Conservation (phyloP, 2,888 invertebrate species). For the Ectropis crepuscularia region DNA sequence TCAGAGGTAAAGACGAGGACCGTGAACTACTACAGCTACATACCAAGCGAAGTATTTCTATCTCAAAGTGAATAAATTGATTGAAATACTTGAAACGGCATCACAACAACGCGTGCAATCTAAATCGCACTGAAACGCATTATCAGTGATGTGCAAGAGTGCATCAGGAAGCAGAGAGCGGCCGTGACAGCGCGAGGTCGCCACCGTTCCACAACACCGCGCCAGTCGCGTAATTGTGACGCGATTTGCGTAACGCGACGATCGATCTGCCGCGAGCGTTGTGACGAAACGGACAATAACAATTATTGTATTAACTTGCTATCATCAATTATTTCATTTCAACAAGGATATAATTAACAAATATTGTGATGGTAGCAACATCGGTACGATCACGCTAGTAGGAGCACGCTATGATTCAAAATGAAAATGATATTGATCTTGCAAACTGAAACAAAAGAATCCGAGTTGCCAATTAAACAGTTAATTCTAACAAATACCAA, state of each 20-base stretch:
- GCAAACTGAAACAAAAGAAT: too few species aligned
- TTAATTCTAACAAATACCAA: too few species aligned
- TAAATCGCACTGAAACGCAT: slow-evolving; percentile 50
- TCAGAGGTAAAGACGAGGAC: too few species aligned
- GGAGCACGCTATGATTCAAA: too few species aligned
- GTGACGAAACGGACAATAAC: slow-evolving; percentile 25
- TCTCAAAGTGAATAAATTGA: too few species aligned
- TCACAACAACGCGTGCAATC: slow-evolving; percentile 32
- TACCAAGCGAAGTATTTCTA: too few species aligned
- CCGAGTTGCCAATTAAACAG: too few species aligned
- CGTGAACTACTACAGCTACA: too few species aligned
- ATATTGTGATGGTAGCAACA: background rate
- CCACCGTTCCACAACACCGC: slow-evolving; percentile 41
- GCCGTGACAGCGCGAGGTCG: slow-evolving; percentile 53
- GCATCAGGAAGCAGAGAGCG: slow-evolving; percentile 55
- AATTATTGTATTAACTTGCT: background rate
- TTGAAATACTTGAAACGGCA: background rate
- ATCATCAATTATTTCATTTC: slow-evolving; percentile 10
- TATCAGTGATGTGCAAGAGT: slow-evolving; percentile 42
- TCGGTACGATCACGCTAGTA: too few species aligned
- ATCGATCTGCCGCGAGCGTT: slow-evolving; percentile 22
- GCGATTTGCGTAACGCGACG: slow-evolving; percentile 53
- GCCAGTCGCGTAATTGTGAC: slow-evolving; percentile 54
- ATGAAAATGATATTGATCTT: too few species aligned
- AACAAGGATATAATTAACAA: slow-evolving; percentile 13